Conservation (phyloP, 1,140 invertebrate genomes). For the Drosophila elegans region DNA sequence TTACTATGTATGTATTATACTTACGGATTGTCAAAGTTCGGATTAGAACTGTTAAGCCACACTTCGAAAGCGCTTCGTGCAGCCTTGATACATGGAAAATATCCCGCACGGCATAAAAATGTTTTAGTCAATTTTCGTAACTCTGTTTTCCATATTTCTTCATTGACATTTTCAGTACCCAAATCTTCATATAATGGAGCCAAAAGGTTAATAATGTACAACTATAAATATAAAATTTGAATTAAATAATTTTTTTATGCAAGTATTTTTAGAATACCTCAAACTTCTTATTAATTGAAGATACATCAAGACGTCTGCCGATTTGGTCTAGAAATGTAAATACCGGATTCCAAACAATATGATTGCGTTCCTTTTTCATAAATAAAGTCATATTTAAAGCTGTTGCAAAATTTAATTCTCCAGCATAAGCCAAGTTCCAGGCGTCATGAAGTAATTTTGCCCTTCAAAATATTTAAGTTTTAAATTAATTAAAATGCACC, state of each 20-base stretch:
- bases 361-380: slow-evolving; percentile 89
- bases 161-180: slow-evolving; percentile 85
- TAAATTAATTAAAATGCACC: no score
- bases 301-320: slow-evolving; percentile 89
- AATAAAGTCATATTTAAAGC: slow-evolving; percentile 92
- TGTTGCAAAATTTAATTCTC: slow-evolving; percentile 89
- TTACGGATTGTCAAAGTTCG: slow-evolving; percentile 91
- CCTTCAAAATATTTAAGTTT: slow-evolving; percentile 68
- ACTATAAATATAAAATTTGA: slow-evolving; percentile 85
- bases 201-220: slow-evolving; percentile 87
- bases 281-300: slow-evolving; percentile 88
- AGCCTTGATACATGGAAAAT: slow-evolving; percentile 89
- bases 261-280: slow-evolving; percentile 85
- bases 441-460: slow-evolving; percentile 92
- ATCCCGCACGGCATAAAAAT: slow-evolving; percentile 90
- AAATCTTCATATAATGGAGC: slow-evolving; percentile 89
- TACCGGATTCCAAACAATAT: slow-evolving; percentile 91
- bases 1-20: slow-evolving; percentile 60
- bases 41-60: slow-evolving; percentile 89
- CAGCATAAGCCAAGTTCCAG: slow-evolving; percentile 92
- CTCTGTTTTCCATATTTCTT: slow-evolving; percentile 87
- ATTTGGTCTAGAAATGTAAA: slow-evolving; percentile 92
- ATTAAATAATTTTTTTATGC: neutral
- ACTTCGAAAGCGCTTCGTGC: slow-evolving; percentile 88
- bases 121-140: slow-evolving; percentile 87